phyloP scores from a whole-genome alignment of 2,113 vertebrate species.

The Clarias macrocephalus region DNA sequence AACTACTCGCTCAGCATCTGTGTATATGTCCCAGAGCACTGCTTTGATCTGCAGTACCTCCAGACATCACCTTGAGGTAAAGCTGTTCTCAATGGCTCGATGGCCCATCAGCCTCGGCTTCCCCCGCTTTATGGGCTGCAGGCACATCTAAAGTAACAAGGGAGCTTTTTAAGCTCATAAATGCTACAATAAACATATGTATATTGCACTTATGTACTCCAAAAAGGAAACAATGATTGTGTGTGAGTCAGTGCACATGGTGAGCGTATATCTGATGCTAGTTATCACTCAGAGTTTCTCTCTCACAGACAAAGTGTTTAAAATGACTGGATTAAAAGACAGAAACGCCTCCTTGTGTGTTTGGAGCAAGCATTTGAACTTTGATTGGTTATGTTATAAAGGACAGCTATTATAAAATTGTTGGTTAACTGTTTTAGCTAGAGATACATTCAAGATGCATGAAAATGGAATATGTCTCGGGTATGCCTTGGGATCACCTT shows the following conservation, averaged over 20 bases:
- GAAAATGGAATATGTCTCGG: not conserved
- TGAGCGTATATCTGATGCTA: not conserved
- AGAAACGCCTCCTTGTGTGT: not conserved
- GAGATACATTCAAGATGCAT: not conserved
- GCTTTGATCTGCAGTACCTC: conserved; percentile 78
- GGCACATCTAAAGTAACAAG: conserved; percentile 27
- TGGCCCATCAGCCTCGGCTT: conserved; percentile 71
- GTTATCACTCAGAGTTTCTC: conserved; percentile 2
- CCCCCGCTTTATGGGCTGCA: conserved; percentile 18
- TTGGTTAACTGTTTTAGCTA: not conserved
- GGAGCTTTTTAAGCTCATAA: conserved; percentile 34
- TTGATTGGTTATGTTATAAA: not conserved
- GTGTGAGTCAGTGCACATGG: not conserved
- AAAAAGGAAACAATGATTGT: not conserved
- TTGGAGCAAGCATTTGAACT: not conserved
- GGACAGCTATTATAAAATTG: not conserved
- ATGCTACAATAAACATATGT: conserved; percentile 35
- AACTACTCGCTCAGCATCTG: conserved; percentile 73
- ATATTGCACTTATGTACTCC: conserved; percentile 25
- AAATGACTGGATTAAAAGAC: not conserved
- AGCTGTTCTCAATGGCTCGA: conserved; percentile 62
- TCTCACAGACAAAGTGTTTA: not conserved
- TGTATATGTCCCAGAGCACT: conserved; percentile 70
- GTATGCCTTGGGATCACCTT: not conserved
- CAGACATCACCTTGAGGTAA: conserved; percentile 76